These are phyloP conservation scores for Drosophila murphyi DNA, from an alignment of 1,140 invertebrate species.

Conservation along the genomic window DNA sequence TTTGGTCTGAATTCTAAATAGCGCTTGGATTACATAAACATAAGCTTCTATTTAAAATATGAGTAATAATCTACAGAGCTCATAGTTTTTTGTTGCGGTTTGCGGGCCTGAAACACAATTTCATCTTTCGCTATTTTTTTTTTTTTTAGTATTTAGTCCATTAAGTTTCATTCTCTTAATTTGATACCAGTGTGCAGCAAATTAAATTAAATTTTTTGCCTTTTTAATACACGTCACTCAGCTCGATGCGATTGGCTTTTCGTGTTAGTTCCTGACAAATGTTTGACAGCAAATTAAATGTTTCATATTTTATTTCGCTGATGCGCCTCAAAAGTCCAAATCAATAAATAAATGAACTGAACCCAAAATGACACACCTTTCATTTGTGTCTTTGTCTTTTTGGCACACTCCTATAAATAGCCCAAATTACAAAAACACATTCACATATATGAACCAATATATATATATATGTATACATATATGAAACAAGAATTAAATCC, in stretches of 20 bases:
- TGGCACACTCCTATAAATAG: constrained; percentile 39
- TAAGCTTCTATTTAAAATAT: neutral
- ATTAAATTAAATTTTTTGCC: constrained; percentile 14
- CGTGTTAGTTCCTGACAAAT: constrained; percentile 36
- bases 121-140: too few species aligned
- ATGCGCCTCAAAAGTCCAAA: constrained; percentile 43
- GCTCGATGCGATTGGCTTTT: constrained; percentile 23
- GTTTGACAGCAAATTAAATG: constrained; percentile 41
- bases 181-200: constrained; percentile 29
- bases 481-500: constrained; percentile 27
- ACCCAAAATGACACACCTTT: constrained; percentile 49
- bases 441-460: constrained; percentile 3
- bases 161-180: neutral
- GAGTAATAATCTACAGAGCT: too few species aligned
- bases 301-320: constrained; percentile 70
- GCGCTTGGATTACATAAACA: constrained; percentile 21
- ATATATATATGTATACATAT: neutral
- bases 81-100: too few species aligned
- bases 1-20: neutral
- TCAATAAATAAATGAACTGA: constrained; percentile 51
- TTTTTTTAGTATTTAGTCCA: too few species aligned
- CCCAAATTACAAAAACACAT: constrained; percentile 48
- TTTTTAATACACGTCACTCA: constrained; percentile 35
- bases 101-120: too few species aligned
- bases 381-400: constrained; percentile 53